Conservation (phyloP, 2,888 invertebrate species). For the Meghimatium bilineatum region DNA sequence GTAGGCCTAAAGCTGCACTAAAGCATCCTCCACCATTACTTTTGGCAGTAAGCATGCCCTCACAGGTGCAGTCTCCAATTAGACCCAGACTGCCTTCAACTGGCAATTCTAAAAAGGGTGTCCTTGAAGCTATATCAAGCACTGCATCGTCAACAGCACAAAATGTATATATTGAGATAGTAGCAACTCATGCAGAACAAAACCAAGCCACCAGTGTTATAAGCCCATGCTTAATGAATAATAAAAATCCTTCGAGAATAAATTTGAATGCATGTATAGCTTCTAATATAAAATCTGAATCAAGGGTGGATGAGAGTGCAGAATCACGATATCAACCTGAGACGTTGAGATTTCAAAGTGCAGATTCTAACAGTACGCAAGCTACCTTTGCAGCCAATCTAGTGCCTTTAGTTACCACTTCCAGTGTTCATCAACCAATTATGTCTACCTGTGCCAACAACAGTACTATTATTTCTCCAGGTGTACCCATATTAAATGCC, state of each 20-base stretch:
- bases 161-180: background rate
- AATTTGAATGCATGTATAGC: background rate
- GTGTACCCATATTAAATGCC: background rate
- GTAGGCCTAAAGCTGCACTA: background rate
- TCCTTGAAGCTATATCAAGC: background rate
- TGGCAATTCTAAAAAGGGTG: background rate
- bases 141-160: background rate
- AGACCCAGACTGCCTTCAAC: background rate
- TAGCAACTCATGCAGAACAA: background rate
- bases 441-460: background rate
- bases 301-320: background rate
- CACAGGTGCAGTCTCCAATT: background rate
- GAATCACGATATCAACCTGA: background rate
- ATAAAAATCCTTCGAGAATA: background rate
- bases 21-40: slow-evolving; percentile 11
- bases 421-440: background rate
- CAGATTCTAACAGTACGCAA: background rate
- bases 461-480: background rate
- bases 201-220: background rate
- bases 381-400: background rate
- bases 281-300: background rate
- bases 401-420: background rate
- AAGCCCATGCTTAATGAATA: background rate
- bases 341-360: background rate
- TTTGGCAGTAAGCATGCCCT: background rate